Evolutionary conservation across 1,140 invertebrate species (phyloP), one percentile per base, ranked within the genome.

Genomic region (Drosophila saltans): DNA sequence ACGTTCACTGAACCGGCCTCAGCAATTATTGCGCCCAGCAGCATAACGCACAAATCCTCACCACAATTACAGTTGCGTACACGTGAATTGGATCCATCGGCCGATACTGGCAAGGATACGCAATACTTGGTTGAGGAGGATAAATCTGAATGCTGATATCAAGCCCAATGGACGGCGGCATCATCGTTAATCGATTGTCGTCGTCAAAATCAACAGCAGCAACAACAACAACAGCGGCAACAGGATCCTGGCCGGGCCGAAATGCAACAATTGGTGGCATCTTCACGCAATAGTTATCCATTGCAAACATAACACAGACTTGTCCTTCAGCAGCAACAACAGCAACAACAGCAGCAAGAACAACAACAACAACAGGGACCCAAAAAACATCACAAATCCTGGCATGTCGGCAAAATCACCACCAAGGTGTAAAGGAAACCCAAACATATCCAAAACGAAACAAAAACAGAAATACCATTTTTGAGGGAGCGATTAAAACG

Each of bases 31-130:
- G 95, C 96, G 30, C 97, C 97, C 24, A 97, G 97, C 63, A 96
- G 96, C 81, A 94, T 97, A 26, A 95, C 96, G 66, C 96, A 96
- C 78, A 95, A 95, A 88, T 94, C 95, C 57, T 95, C 95, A 28
- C 96, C 96, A 21, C 95, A 96, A 79, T 93, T 96, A 72, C 95
- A 96, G 78, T 92, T 96, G 36, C 94, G 95, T 70, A 95, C 96
- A 71, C 93, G 95, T 79, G 96, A 98, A 91, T 94, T 98, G 39
- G 97, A 98, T 92, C 97, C 97, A 1, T 94, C 95, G 62, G 94
- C 95, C 28, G 97, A 98, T 90, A 97, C 97, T n/a, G 97, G 97
- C 89, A 97, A 97, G 93, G 97, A 98, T 92, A 98, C 97, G 1
- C 96, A 97, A 91, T 95, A 96, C 90, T 94, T 98, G 67, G 97